Base-by-base conservation (phyloP, 2,113 vertebrate species). In the Lepisosteus oculatus region DNA sequence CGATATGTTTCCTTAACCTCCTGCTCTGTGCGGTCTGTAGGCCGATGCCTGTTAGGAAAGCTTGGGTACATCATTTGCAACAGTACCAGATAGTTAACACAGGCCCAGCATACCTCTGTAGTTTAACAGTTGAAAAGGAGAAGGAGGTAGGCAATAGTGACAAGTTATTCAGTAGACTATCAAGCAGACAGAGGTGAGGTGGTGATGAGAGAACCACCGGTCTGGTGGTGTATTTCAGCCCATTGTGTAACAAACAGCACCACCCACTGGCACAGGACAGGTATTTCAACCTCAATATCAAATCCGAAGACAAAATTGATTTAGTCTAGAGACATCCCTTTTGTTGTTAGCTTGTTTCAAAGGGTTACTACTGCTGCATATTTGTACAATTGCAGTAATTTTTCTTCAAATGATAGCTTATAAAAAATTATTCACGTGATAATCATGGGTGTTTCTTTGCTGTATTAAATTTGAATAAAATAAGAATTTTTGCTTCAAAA, bases 171-270 rank as follows among this genome's bases (percentile, higher is more conserved):
- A 1, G 68, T 57, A 5, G 43, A 72, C 5, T 6, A 67, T 72
- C 43, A 66, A 8, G 43, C 61, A 59, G 7, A 13, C 8, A n/a
- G 55, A 29, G 47, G 2, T 15, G 42, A 70, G 62, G 43, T 3
- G 0, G 44, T 56, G 61, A 43, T 17, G 14, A 73, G 29, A 67
- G 41, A 5, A 43, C 17, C 43, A 13, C 43, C 77, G 65, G 0
- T 6, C 67, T 42, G 55, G 57, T 9, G 57, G 71, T 17, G 67
- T 54, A 69, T 29, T 9, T 43, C 59, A 14, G 13, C 57, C 55
- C 45, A 65, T 77, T 74, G 59, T 76, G 8, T 69, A 87, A 88
- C 71, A 70, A 80, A 78, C 76, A 86, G 80, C 80, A 79, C 87
- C 84, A 76, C 86, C 78, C 87, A 67, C 83, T 82, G 84, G 89